Conservation (phyloP, 2,888 invertebrate species). For the Apodemia duryi region DNA sequence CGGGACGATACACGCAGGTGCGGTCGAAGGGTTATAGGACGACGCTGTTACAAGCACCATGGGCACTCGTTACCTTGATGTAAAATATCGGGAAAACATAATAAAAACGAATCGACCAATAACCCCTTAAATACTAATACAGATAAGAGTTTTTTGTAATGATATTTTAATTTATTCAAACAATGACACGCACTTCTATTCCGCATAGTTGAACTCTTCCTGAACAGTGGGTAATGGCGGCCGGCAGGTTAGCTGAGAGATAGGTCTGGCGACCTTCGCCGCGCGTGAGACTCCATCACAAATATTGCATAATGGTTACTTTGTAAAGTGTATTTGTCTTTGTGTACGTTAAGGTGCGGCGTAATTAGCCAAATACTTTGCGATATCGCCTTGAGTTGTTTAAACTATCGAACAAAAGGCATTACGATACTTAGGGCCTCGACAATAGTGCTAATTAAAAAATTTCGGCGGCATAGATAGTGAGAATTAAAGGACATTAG, state of each 20-base stretch:
- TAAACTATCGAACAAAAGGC: constrained; percentile 1
- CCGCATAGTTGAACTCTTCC: constrained; percentile 14
- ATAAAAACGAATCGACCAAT: no score
- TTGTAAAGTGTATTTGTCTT: constrained; percentile 8
- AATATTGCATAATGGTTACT: constrained; percentile 9
- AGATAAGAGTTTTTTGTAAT: neutral
- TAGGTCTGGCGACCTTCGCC: neutral
- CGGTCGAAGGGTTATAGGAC: no score
- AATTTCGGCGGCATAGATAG: no score
- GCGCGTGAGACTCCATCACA: constrained; percentile 1
- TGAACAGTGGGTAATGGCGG: neutral
- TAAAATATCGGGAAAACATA: no score
- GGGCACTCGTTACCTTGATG: no score
- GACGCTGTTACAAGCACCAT: no score
- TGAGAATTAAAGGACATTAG: no score
- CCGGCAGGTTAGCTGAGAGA: neutral
- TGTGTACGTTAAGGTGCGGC: constrained; percentile 5
- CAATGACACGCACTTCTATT: neutral
- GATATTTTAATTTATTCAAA: constrained; percentile 4
- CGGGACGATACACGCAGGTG: no score
- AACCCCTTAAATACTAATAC: neutral
- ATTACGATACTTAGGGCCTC: neutral
- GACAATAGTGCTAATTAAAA: neutral
- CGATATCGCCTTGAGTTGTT: constrained; percentile 7
- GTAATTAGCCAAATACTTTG: constrained; percentile 6